Base-by-base conservation (phyloP, 2,888 invertebrate genomes). In the Lomographa bimaculata region DNA sequence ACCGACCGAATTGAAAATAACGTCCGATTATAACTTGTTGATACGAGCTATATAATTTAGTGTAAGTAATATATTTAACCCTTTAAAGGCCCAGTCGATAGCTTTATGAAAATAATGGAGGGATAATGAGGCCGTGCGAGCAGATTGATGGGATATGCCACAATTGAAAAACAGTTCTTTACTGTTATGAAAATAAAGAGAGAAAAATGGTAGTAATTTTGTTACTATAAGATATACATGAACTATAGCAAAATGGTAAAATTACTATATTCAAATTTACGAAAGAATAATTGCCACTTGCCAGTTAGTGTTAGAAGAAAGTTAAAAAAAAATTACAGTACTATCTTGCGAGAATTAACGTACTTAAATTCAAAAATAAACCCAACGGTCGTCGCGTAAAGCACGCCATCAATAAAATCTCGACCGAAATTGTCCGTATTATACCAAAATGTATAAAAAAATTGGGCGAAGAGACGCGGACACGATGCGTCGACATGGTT, bases 401-500 rank as follows among this genome's bases (percentile, higher is more conserved):
- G 47, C 52, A 60, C 55, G 56, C 58, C 53, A 64, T 61, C 51
- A 64, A 64, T 64, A 65, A 66, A 64, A 64, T 60, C 60, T 68
- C 66, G 60, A 62, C 62, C 64, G 57, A 75, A 75, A 71, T 68
- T 69, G 68, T 70, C 65, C 62, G 70, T 64, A 69, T 78, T 67
- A 77, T 69, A 78, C 57, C 58, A 74, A 78, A 76, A 74, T 63
- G 60, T 61, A 71, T 74, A 78, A 70, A 71, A 78, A 82, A 81
- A 77, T 69, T 60, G 57, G 67, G 61, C 72, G 73, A 73, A 57
- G 76, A 79, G 78, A 72, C 76, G 75, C 75, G 80, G 80, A 76
- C 79, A 72, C 78, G 85, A 82, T 83, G 80, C 83, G 86, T 84
- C 80, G 79, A 78, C 79, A 71, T 59, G 71, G 86, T 77, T 79